phyloP scores from a whole-genome alignment of 2,113 vertebrate species.

The Melanocharis versteri region DNA sequence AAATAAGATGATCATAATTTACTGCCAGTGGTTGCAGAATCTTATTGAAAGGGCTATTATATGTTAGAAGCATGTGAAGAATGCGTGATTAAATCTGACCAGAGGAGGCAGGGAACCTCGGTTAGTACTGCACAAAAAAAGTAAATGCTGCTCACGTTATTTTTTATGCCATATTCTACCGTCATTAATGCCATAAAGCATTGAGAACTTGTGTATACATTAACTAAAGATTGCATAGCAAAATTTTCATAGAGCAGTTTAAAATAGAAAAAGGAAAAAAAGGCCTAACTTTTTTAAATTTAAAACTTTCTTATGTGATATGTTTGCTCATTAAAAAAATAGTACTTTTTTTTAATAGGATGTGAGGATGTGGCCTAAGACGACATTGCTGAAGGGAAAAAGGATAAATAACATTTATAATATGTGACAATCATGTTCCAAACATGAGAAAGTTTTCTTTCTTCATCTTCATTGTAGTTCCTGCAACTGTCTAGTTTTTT shows the following conservation, averaged over 20 bases:
- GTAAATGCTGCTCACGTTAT: not conserved
- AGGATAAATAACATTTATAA: not conserved
- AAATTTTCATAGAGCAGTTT: not conserved
- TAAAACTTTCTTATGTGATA: not conserved
- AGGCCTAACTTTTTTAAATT: not conserved
- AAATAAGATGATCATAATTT: not conserved
- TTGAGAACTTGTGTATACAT: not conserved
- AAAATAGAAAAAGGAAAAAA: not conserved
- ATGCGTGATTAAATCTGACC: not conserved
- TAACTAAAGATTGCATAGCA: not conserved
- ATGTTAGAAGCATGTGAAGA: not conserved
- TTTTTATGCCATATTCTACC: not conserved
- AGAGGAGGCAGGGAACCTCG: not conserved
- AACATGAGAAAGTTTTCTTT: not conserved
- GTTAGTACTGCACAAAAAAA: not conserved
- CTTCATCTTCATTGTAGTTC: not conserved
- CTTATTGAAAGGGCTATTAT: not conserved
- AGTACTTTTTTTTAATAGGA: not conserved
- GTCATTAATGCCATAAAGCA: not conserved
- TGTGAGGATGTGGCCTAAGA: not conserved
- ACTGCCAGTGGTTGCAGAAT: not conserved
- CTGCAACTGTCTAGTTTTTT: not conserved
- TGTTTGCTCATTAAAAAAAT: accelerated
- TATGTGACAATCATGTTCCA: not conserved
- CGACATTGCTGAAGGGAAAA: not conserved